phyloP scores from a whole-genome alignment of 2,797 vertebrate genomes.

The Hippocampus kuda region DNA sequence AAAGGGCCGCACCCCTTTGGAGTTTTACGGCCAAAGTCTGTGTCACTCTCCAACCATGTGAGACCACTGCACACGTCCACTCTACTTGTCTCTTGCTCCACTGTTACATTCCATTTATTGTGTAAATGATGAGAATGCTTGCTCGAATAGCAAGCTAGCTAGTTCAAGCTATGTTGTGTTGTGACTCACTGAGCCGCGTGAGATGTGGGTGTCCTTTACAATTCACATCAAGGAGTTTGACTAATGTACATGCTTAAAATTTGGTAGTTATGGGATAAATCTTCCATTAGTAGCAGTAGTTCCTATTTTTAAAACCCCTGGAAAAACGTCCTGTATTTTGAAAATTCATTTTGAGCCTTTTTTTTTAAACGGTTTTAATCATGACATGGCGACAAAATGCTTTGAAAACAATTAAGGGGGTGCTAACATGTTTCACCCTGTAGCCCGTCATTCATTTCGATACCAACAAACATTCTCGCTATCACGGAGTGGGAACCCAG shows the following conservation, averaged over 20 bases:
- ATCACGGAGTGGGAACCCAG: too few relatives aligned
- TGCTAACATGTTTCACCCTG: not conserved
- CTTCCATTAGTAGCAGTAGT: too few relatives aligned
- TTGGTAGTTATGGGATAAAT: too few relatives aligned
- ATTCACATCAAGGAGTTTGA: too few relatives aligned
- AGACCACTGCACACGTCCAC: slow-evolving; percentile 33
- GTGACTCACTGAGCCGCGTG: not conserved
- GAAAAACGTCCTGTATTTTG: not conserved
- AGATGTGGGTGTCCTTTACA: not conserved
- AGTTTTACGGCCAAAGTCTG: slow-evolving; percentile 43
- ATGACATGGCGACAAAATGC: not conserved
- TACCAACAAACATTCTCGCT: too few relatives aligned
- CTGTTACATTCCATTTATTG: not conserved
- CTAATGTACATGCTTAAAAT: too few relatives aligned
- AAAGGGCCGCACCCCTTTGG: slow-evolving; percentile 41
- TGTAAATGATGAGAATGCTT: not conserved
- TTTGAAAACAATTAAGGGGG: not conserved
- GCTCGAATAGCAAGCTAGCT: not conserved
- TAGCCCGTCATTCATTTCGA: too few relatives aligned
- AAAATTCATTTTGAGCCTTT: not conserved
- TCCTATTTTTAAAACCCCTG: too few relatives aligned
- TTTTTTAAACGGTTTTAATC: not conserved
- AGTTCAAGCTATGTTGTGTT: not conserved
- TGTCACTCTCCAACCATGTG: slow-evolving; percentile 58
- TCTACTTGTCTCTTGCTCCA: not conserved